These are phyloP conservation scores for Sanderia malayensis DNA, from an alignment of 30 jellyfish, hydroid and myxozoan species.

Conservation along the genomic window DNA sequence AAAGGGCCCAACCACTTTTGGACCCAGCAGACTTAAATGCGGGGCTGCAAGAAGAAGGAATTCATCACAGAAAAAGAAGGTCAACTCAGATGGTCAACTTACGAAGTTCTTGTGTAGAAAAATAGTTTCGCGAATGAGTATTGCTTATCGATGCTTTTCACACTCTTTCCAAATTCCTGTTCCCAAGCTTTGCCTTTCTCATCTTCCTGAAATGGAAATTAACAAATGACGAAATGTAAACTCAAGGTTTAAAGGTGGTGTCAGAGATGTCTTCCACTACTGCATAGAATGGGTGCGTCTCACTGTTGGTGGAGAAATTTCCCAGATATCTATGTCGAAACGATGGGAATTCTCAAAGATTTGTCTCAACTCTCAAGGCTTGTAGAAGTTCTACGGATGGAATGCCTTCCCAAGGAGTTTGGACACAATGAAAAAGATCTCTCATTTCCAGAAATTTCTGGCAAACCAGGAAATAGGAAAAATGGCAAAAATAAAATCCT, in stretches of 20 bases:
- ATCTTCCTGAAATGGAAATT: conserved; percentile 49
- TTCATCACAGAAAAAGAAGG: neutral
- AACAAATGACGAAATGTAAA: neutral
- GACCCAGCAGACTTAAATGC: neutral
- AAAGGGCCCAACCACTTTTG: too few species aligned
- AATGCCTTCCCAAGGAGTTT: too few species aligned
- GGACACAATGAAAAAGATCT: too few species aligned
- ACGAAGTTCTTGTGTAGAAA: conserved; percentile 47
- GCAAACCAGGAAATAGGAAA: too few species aligned
- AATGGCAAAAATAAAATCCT: too few species aligned
- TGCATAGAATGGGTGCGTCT: too few species aligned
- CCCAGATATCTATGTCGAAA: neutral
- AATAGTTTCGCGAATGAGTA: conserved; percentile 13
- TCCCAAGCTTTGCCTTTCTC: conserved; percentile 67
- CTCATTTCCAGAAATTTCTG: too few species aligned
- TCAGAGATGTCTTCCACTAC: neutral
- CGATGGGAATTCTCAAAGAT: neutral
- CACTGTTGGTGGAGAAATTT: too few species aligned
- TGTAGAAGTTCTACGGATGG: too few species aligned
- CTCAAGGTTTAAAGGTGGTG: neutral
- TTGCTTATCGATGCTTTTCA: neutral
- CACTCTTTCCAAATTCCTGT: conserved; percentile 45
- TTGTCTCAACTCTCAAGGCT: neutral
- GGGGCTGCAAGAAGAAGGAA: neutral
- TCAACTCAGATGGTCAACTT: conserved; percentile 6